Evolutionary conservation across 2,888 invertebrate species (phyloP).

Genomic region (Heterodera filipjevi): DNA sequence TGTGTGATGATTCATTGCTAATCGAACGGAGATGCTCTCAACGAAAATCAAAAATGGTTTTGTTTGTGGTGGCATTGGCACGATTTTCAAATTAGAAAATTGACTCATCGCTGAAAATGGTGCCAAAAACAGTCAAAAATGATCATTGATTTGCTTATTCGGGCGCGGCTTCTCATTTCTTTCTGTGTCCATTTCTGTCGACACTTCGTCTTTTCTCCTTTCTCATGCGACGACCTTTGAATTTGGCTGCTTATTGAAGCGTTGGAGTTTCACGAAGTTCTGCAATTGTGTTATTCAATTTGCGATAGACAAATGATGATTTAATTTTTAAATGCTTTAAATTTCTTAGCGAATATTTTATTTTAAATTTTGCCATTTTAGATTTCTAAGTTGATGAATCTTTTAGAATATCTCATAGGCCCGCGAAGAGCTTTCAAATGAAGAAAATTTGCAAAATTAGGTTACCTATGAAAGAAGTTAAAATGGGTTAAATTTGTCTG

Average conservation of each 20-base stretch:
- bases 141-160: neutral
- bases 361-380: too few relatives aligned
- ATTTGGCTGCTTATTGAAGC: slow-evolving; percentile 44
- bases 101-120: neutral
- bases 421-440: too few relatives aligned
- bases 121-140: neutral
- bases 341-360: too few relatives aligned
- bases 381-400: too few relatives aligned
- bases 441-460: too few relatives aligned
- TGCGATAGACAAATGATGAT: too few relatives aligned
- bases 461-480: too few relatives aligned
- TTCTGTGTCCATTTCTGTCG: neutral
- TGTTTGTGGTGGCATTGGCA: neutral
- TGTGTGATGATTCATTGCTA: neutral
- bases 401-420: too few relatives aligned
- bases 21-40: neutral
- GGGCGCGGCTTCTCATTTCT: neutral
- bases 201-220: neutral
- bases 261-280: slow-evolving; percentile 59
- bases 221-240: slow-evolving; percentile 11
- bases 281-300: too few relatives aligned
- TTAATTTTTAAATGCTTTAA: too few relatives aligned
- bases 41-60: neutral
- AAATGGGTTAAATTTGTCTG: too few relatives aligned
- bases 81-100: neutral